Evolutionary conservation across 2,888 invertebrate genomes (phyloP).

Genomic region (Platynereis dumerilii): DNA sequence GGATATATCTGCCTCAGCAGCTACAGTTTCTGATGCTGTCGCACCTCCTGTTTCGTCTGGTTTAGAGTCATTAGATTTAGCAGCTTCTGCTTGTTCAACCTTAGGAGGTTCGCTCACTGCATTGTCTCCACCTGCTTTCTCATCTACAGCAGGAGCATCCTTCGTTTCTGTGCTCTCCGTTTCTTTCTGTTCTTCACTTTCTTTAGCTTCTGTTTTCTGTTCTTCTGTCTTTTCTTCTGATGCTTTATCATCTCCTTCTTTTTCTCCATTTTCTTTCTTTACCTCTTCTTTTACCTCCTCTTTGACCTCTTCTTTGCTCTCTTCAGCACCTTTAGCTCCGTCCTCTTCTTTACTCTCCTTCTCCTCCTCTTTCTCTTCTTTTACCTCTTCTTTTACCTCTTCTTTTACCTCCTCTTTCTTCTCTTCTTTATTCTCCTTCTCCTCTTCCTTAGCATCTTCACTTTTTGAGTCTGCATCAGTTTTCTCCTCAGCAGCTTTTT

Average conservation of each 20-base stretch:
- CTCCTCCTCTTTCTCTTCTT: constrained; percentile 9
- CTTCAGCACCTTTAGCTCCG: constrained; percentile 14
- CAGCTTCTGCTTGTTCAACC: no score
- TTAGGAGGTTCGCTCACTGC: background rate
- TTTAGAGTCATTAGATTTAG: background rate
- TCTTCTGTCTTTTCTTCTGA: no score
- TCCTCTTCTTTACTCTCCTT: background rate
- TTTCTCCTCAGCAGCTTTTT: constrained; percentile 18
- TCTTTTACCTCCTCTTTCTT: no score
- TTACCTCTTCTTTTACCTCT: no score
- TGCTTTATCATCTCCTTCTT: background rate
- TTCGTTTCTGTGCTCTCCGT: no score
- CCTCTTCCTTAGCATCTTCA: background rate
- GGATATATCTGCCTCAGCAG: background rate
- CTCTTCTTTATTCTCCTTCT: constrained; percentile 13
- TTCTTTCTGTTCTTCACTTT: no score
- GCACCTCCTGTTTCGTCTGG: constrained; percentile 2
- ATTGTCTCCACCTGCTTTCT: constrained; percentile 8
- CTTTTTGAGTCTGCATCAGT: background rate
- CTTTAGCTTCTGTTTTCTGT: no score
- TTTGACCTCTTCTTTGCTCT: constrained; percentile 16
- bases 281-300: constrained; percentile 2
- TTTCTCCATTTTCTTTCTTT: constrained; percentile 5
- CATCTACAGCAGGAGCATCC: background rate
- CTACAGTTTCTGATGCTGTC: background rate